phyloP scores from a whole-genome alignment of 2,888 invertebrate genomes.

The Apoda limacodes region DNA sequence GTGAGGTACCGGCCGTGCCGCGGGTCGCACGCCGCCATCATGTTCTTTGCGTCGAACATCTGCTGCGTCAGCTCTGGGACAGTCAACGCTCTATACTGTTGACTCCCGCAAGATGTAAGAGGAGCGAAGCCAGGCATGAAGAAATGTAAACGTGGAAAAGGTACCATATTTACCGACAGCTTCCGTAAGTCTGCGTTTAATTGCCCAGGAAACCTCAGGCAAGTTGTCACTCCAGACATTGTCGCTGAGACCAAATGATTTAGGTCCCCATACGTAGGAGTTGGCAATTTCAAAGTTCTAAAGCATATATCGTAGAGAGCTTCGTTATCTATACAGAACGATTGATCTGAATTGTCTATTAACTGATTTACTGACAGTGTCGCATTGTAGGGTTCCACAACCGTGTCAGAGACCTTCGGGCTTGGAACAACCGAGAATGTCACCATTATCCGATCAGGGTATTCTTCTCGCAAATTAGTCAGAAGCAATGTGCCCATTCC shows the following conservation, averaged over 20 bases:
- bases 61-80: slow-evolving; percentile 91
- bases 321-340: slow-evolving; percentile 81
- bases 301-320: slow-evolving; percentile 84
- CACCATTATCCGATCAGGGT: slow-evolving; percentile 77
- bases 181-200: slow-evolving; percentile 79
- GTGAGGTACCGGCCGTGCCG: slow-evolving; percentile 89
- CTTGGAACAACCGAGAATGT: slow-evolving; percentile 78
- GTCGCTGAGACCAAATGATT: slow-evolving; percentile 62
- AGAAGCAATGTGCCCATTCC: slow-evolving; percentile 78
- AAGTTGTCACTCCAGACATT: slow-evolving; percentile 56
- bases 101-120: slow-evolving; percentile 80
- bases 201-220: slow-evolving; percentile 51
- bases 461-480: slow-evolving; percentile 76
- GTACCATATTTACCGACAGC: slow-evolving; percentile 64
- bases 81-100: slow-evolving; percentile 86
- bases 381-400: slow-evolving; percentile 75
- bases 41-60: slow-evolving; percentile 94
- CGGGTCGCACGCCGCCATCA: slow-evolving; percentile 96
- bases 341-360: slow-evolving; percentile 73
- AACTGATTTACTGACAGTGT: slow-evolving; percentile 74
- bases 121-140: slow-evolving; percentile 74
- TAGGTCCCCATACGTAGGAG: slow-evolving; percentile 82
- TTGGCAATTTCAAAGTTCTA: slow-evolving; percentile 75
- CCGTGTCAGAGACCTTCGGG: slow-evolving; percentile 81
- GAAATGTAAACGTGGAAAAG: slow-evolving; percentile 78